These are phyloP conservation scores for Phymatocera aterrima DNA, from an alignment of 2,888 invertebrate genomes.

Conservation along the genomic window DNA sequence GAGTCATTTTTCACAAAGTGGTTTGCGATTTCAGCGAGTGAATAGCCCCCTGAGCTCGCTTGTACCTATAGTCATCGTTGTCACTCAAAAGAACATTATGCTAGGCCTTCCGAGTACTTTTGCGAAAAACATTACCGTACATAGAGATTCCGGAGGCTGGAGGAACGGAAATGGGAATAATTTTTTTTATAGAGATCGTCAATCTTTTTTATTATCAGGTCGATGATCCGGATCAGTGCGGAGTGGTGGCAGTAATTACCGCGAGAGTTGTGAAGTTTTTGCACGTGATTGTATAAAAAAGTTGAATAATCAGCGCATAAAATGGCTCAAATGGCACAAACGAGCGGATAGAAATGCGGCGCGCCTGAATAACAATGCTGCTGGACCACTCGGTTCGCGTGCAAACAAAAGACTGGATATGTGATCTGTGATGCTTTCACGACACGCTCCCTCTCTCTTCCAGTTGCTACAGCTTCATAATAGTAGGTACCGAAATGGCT, in stretches of 20 bases:
- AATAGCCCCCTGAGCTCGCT: too few species aligned
- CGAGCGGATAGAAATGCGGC: background rate
- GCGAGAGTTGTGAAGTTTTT: conserved; percentile 16
- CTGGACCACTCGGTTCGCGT: conserved; percentile 22
- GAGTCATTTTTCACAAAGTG: too few species aligned
- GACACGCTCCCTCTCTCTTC: conserved; percentile 24
- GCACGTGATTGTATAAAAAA: conserved; percentile 22
- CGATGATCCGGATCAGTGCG: background rate
- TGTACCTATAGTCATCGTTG: too few species aligned
- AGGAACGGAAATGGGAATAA: too few species aligned
- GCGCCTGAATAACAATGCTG: conserved; percentile 5
- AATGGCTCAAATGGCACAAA: conserved; percentile 14
- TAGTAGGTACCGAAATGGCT: conserved; percentile 19
- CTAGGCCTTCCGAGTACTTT: background rate
- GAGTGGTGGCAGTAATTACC: background rate
- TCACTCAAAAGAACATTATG: too few species aligned
- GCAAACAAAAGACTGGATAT: conserved; percentile 35
- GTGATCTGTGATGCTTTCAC: conserved; percentile 20
- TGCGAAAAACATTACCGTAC: background rate
- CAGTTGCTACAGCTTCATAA: conserved; percentile 25
- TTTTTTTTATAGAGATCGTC: conserved; percentile 4
- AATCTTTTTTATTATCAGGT: background rate
- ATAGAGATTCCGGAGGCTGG: too few species aligned
- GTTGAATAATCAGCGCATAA: conserved; percentile 20
- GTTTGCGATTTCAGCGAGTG: too few species aligned